Evolutionary conservation across 2,113 vertebrate genomes (phyloP).

Genomic region (Calypte anna): DNA sequence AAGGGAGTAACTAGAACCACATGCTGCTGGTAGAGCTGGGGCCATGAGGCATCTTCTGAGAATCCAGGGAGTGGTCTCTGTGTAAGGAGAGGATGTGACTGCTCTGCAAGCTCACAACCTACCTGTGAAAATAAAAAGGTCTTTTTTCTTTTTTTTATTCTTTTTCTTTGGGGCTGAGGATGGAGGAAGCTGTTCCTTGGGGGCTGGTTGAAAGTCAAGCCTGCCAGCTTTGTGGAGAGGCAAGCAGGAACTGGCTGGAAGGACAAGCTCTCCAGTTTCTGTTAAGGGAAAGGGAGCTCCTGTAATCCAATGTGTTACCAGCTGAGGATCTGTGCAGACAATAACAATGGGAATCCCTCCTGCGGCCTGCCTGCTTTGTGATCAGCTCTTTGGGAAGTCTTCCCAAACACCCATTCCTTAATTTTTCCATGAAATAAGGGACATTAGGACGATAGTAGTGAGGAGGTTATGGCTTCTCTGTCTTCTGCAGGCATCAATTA

Average conservation of each 20-base stretch:
- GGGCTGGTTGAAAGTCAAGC: neutral
- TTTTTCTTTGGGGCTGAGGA: neutral
- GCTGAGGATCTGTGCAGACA: neutral
- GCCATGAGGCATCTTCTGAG: accelerated
- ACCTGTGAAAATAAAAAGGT: neutral
- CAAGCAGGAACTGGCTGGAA: neutral
- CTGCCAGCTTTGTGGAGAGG: accelerated
- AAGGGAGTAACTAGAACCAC: neutral
- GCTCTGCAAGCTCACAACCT: neutral
- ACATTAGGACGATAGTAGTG: neutral
- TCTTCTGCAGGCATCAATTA: neutral
- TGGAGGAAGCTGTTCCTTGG: neutral
- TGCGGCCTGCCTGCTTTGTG: neutral
- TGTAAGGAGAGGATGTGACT: neutral
- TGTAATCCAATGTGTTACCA: neutral
- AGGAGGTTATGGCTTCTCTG: neutral
- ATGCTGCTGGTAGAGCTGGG: neutral
- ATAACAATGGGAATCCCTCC: neutral
- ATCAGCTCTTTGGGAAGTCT: neutral
- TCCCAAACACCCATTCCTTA: neutral
- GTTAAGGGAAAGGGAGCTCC: neutral
- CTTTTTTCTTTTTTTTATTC: neutral
- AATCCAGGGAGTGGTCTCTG: neutral
- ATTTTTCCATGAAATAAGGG: neutral
- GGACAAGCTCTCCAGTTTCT: neutral